Base-by-base conservation (phyloP, 2,888 invertebrate genomes). In the Timandra comae region DNA sequence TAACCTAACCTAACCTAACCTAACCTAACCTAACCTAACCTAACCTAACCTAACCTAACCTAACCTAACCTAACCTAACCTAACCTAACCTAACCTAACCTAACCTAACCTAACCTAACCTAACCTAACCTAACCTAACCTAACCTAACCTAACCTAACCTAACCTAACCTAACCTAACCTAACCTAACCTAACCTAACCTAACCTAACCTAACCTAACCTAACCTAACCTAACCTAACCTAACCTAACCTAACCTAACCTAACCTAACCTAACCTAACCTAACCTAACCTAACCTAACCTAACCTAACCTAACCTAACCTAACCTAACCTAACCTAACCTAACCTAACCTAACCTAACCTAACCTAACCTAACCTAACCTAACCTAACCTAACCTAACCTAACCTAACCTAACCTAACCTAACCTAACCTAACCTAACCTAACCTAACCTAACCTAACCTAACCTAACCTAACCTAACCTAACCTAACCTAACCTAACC, bases 1-100 rank as follows among this genome's bases (percentile, higher is more conserved):
- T 22, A 31, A 24, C 24, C 24, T 25, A 20, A 20, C 21, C 21
- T 29, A 16, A 20, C 21, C 21, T 29, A 20, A 20, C 21, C 21
- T 29, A 20, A 20, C 21, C 12, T 29, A 22, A 30, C 30, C 30
- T 22, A 30, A 30, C 30, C 30, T 22, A 22, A 22, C 29, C 29
- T 29, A 30, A 30, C 30, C 30, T 30, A 30, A 30, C 30, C 30
- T 30, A 30, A 30, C 30, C 30, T 30, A 26, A 30, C 30, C 30
- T 30, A 31, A 31, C 31, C 31, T 31, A 31, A 31, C 31, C 31
- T 31, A 31, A 31, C 31, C 31, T 31, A 31, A 31, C 31, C 31
- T 31, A 31, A 31, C 31, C 31, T 31, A 31, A 31, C 31, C 31
- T 31, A 31, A 31, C 31, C 31, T 31, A 31, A 31, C 31, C 31